Conservation (phyloP, 2,888 invertebrate genomes). For the Andrena camellia region DNA sequence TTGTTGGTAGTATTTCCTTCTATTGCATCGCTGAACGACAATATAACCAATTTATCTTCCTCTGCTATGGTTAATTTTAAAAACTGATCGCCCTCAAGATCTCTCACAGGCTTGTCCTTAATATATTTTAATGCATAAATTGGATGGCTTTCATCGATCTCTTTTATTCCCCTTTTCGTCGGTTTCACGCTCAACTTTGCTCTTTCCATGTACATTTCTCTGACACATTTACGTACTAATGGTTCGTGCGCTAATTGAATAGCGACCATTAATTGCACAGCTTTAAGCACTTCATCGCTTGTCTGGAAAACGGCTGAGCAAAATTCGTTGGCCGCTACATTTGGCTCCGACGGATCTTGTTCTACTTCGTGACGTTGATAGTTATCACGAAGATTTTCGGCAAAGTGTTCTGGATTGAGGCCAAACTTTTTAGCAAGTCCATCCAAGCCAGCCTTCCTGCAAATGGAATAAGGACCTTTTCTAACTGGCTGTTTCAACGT, state of each 20-base stretch:
- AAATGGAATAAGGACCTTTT: conserved; percentile 95
- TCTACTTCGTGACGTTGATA: conserved; percentile 98
- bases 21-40: conserved; percentile 91
- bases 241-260: conserved; percentile 97
- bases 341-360: conserved; percentile 94
- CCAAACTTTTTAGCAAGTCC: conserved; percentile 96
- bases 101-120: conserved; percentile 96
- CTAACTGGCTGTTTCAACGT: conserved; percentile 94
- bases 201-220: conserved; percentile 95
- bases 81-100: conserved; percentile 95
- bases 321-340: conserved; percentile 92
- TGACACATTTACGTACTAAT: conserved; percentile 92
- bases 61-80: conserved; percentile 93
- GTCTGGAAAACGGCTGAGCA: conserved; percentile 82
- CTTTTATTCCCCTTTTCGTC: conserved; percentile 96
- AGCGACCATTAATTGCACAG: conserved; percentile 97
- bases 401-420: conserved; percentile 96
- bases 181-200: conserved; percentile 93
- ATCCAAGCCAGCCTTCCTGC: conserved; percentile 93
- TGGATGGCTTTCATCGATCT: conserved; percentile 97
- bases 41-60: conserved; percentile 92
- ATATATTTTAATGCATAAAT: conserved; percentile 96
- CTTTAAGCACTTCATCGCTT: conserved; percentile 94
- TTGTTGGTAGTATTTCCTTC: conserved; percentile 92
- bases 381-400: conserved; percentile 97